These are phyloP conservation scores for Ostrea denselamellosa DNA, from an alignment of 1,140 invertebrate genomes.

Conservation along the genomic window DNA sequence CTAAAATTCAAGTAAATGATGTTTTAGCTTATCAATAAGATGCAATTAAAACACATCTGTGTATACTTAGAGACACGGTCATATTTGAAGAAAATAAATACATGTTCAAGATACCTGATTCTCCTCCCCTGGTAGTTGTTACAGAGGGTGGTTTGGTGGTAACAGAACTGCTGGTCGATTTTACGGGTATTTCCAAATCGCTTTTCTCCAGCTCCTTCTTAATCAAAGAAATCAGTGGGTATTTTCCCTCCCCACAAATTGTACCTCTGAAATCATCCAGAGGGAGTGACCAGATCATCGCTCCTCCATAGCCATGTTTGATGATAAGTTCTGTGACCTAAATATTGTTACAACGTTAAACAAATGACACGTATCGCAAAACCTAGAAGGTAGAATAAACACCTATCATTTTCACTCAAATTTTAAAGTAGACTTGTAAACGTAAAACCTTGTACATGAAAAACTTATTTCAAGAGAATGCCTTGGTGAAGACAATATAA, in stretches of 20 bases:
- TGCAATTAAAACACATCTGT: too few species aligned
- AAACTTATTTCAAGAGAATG: too few species aligned
- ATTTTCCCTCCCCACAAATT: slow-evolving; percentile 90
- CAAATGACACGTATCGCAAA: too few species aligned
- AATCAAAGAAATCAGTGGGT: slow-evolving; percentile 92
- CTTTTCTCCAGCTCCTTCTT: slow-evolving; percentile 68
- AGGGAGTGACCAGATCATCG: slow-evolving; percentile 97
- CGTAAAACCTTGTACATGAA: too few species aligned
- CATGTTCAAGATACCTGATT: not conserved
- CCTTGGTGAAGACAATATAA: too few species aligned
- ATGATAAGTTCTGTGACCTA: slow-evolving; percentile 91
- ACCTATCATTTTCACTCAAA: too few species aligned
- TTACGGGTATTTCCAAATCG: slow-evolving; percentile 5
- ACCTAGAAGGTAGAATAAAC: too few species aligned
- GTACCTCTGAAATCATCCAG: slow-evolving; percentile 94
- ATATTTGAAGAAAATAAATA: too few species aligned
- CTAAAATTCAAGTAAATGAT: too few species aligned
- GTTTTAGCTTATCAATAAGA: too few species aligned
- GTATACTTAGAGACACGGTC: too few species aligned
- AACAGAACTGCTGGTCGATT: not conserved
- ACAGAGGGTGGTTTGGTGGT: not conserved
- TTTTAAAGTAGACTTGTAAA: too few species aligned
- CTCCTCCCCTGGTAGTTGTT: not conserved
- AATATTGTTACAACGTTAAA: not conserved
- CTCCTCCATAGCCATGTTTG: slow-evolving; percentile 92